A percentile compares a stretch with the other conserved stretches of the same genome.
These are phyloP conservation scores for Drosophila serrata DNA, from an alignment of 1,140 invertebrate genomes.

Conservation along the genomic window DNA sequence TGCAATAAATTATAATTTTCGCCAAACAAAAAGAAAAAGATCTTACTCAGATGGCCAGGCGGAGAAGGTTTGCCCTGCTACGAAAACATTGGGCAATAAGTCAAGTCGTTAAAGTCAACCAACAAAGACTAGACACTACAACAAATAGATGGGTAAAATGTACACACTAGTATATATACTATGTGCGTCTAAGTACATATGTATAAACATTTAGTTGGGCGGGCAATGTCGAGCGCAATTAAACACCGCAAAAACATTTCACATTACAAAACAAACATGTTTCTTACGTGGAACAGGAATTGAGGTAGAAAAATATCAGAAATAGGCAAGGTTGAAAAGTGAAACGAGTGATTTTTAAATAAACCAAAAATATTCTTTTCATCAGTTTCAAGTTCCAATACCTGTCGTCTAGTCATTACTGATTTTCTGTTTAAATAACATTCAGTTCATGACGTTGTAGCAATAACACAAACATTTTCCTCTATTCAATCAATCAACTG, in stretches of 20 bases:
- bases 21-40: constrained; percentile 20
- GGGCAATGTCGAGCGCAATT: constrained; percentile 65
- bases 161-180: not conserved
- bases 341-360: constrained; percentile 17
- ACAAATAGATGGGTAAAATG: not conserved
- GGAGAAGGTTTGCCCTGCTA: constrained; percentile 14
- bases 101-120: constrained; percentile 40
- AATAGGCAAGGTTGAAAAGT: constrained; percentile 19
- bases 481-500: constrained; percentile 1
- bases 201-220: constrained; percentile 56
- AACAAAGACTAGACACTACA: constrained; percentile 12
- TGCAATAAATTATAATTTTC: constrained; percentile 62
- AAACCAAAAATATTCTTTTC: not conserved
- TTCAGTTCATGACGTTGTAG: constrained; percentile 8
- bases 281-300: constrained; percentile 14
- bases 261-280: constrained; percentile 69
- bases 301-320: constrained; percentile 20
- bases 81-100: constrained; percentile 42
- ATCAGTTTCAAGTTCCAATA: not conserved
- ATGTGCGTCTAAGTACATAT: constrained; percentile 25
- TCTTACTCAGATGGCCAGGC: constrained; percentile 42
- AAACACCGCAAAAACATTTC: constrained; percentile 67
- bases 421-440: constrained; percentile 7
- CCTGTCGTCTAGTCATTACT: not conserved
- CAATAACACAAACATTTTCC: constrained; percentile 1